Conservation (phyloP, 2,113 vertebrate genomes). For the Synchiropus splendidus region DNA sequence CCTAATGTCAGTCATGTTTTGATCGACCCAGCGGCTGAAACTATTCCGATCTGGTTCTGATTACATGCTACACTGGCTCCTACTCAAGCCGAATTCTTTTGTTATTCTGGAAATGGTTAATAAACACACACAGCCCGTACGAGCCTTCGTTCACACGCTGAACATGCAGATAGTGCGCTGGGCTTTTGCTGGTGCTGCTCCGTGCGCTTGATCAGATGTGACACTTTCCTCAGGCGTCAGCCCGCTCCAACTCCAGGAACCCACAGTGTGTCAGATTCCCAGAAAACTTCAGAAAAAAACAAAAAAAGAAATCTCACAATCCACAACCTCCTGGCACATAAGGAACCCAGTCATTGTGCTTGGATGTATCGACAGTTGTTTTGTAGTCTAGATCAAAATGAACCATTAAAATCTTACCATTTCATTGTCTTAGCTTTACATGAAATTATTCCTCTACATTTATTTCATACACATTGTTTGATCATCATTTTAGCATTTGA, state of each 20-base stretch:
- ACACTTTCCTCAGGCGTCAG: constrained; percentile 11
- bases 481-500: too few species aligned
- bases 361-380: background rate
- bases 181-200: background rate
- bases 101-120: constrained; percentile 38
- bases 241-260: constrained; percentile 7
- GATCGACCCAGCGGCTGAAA: constrained; percentile 37
- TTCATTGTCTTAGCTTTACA: too few species aligned
- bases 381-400: too few species aligned
- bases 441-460: too few species aligned
- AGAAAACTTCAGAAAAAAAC: constrained; percentile 5
- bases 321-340: background rate
- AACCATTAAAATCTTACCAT: too few species aligned
- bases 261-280: constrained; percentile 4
- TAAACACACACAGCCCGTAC: constrained; percentile 21
- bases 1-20: constrained; percentile 30
- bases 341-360: constrained; percentile 1
- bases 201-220: constrained; percentile 22
- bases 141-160: constrained; percentile 1
- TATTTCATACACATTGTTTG: too few species aligned
- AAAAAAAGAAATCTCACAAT: background rate
- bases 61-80: constrained; percentile 41
- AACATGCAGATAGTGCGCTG: background rate
- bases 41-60: constrained; percentile 49
- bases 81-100: constrained; percentile 33